These are phyloP conservation scores for Macroramphosus scolopax DNA, from an alignment of 2,797 vertebrate genomes.

Conservation along the genomic window DNA sequence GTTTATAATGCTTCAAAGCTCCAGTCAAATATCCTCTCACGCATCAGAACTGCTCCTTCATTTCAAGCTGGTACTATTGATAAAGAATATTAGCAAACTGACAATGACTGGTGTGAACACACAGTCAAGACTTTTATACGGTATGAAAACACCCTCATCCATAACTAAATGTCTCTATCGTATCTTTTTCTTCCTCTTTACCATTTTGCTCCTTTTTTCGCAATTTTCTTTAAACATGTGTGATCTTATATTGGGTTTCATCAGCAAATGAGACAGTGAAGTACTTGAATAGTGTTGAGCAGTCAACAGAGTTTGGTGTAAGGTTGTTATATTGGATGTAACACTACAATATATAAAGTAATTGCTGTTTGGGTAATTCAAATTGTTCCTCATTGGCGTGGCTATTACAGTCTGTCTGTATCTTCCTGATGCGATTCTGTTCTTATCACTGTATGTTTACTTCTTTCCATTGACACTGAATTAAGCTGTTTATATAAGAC, in stretches of 20 bases:
- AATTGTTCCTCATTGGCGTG: slow-evolving; percentile 33
- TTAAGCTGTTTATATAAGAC: slow-evolving; percentile 12
- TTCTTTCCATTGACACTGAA: slow-evolving; percentile 16
- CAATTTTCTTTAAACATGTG: slow-evolving; percentile 4
- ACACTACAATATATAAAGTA: slow-evolving; percentile 11
- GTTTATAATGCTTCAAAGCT: slow-evolving; percentile 2
- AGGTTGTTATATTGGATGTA: slow-evolving; percentile 18
- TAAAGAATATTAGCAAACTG: no score
- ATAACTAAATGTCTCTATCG: neutral
- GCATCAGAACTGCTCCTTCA: slow-evolving; percentile 10
- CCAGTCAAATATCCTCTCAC: slow-evolving; percentile 8
- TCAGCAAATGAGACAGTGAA: neutral
- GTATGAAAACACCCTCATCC: neutral
- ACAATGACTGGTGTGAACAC: no score
- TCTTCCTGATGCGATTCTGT: slow-evolving; percentile 15
- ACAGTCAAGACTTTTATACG: no score
- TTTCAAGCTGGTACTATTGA: slow-evolving; percentile 1
- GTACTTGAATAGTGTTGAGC: slow-evolving; percentile 1
- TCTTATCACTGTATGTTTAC: slow-evolving; percentile 20
- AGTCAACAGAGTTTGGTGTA: slow-evolving; percentile 16
- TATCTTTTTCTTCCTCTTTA: neutral
- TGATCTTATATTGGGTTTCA: slow-evolving; percentile 6
- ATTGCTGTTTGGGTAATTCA: slow-evolving; percentile 24
- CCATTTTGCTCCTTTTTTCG: slow-evolving; percentile 26
- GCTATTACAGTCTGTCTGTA: slow-evolving; percentile 22